Conservation (phyloP, 92 coral and sea anemone species). For the Pocillopora meandrina region DNA sequence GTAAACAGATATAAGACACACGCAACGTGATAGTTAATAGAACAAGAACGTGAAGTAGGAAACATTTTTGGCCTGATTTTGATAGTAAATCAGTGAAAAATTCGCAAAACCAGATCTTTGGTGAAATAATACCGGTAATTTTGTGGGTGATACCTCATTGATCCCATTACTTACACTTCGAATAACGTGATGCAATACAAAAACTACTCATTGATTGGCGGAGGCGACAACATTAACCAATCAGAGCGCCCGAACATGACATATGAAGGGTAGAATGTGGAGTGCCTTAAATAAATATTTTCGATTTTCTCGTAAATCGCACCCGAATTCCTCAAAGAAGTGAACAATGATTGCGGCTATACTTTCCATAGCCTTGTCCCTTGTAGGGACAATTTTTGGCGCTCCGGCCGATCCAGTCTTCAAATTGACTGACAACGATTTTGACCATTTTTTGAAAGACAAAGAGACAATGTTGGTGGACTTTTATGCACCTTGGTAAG, state of each 20-base stretch:
- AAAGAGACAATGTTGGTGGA: slow-evolving; percentile 87
- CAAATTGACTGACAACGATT: slow-evolving; percentile 73
- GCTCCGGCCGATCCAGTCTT: slow-evolving; percentile 71
- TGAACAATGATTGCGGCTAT: slow-evolving; percentile 9
- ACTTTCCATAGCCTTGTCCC: slow-evolving; percentile 19
- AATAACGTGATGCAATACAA: slow-evolving; percentile 28
- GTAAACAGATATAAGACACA: not conserved
- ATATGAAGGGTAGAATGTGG: slow-evolving; percentile 34
- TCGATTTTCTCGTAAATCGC: not conserved
- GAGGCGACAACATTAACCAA: slow-evolving; percentile 17
- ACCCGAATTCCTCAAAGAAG: not conserved
- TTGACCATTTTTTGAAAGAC: slow-evolving; percentile 69
- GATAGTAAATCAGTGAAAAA: not conserved
- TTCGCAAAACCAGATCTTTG: not conserved
- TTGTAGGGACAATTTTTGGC: slow-evolving; percentile 52
- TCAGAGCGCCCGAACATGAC: slow-evolving; percentile 25
- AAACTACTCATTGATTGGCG: slow-evolving; percentile 2
- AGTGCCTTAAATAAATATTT: slow-evolving; percentile 20
- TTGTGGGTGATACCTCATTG: not conserved
- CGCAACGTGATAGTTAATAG: not conserved
- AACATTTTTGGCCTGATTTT: not conserved
- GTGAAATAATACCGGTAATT: not conserved
- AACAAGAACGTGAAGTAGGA: not conserved
- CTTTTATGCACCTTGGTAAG: slow-evolving; percentile 93
- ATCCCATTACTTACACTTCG: not conserved